Evolutionary conservation across 1,140 invertebrate species (phyloP).

Genomic region (Bradynema listronoti): DNA sequence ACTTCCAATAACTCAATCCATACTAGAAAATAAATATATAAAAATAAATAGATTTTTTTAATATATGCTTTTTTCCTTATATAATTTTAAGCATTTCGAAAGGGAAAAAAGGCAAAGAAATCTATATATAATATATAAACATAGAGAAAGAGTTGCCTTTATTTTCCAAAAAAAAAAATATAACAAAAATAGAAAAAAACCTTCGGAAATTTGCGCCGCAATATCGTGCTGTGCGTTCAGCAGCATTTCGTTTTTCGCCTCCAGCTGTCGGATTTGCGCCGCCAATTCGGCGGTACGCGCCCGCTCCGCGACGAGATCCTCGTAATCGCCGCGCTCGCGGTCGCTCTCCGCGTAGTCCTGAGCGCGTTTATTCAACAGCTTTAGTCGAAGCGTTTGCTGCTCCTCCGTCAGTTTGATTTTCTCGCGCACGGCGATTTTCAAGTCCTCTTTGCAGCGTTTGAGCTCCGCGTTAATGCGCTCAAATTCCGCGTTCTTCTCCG

Average conservation of each 20-base stretch:
- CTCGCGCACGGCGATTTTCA: too few species aligned
- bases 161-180: not conserved
- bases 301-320: slow-evolving; percentile 15
- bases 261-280: slow-evolving; percentile 16
- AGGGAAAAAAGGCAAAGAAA: too few species aligned
- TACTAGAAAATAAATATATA: too few species aligned
- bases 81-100: too few species aligned
- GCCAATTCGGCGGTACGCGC: slow-evolving; percentile 1
- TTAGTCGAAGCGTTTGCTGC: slow-evolving; percentile 12
- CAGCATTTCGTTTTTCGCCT: slow-evolving; percentile 13
- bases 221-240: slow-evolving; percentile 20
- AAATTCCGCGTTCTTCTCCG: slow-evolving; percentile 14
- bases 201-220: slow-evolving; percentile 19
- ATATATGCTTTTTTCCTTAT: too few species aligned
- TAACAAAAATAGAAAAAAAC: slow-evolving; percentile 4
- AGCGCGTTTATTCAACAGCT: slow-evolving; percentile 27
- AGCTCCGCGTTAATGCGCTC: slow-evolving; percentile 9
- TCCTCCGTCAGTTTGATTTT: slow-evolving; percentile 23
- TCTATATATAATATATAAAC: too few species aligned
- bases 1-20: too few species aligned
- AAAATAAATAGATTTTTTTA: too few species aligned
- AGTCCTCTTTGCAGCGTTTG: slow-evolving; percentile 11
- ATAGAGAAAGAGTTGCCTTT: too few species aligned
- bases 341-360: slow-evolving; percentile 17
- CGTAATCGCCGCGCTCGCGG: slow-evolving; percentile 16